Base-by-base conservation (phyloP, 2,113 vertebrate species). In the Hylia prasina region DNA sequence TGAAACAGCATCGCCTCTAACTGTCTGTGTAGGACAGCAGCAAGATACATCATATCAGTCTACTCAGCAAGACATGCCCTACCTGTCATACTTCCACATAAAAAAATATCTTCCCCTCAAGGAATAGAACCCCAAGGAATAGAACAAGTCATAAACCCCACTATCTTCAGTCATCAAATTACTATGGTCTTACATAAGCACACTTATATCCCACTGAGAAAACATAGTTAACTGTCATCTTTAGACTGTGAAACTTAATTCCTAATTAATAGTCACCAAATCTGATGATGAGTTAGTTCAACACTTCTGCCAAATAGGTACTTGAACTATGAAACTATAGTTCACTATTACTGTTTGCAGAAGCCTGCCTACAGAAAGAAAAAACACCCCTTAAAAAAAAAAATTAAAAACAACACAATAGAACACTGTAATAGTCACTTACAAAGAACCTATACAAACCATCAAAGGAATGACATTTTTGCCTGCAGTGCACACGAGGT, bases 351-450 rank as follows among this genome's bases (percentile, higher is more conserved):
- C 7, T 22, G 83, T 70, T 86, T 89, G 23, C 23, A 70, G 21
- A 58, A 83, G 8, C 6, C 20, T 57, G 30, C 45, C 75, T n/a
- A 54, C 13, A 64, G 15, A 69, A 37, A 45, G 10, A 86, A 54
- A 73, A 6, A 1, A 0, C 10, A 60, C 0, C 6, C 10, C 0
- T 30, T 20, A 1, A 15, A 61, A 61, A 57, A n/a, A 28, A 11
- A 10, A 23, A n/a, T 18, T 18, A 33, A 37, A 64, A 23, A 5
- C 22, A 15, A 40, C 40, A 10, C 15, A 53, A 6, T 3, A 75
- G 33, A 82, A 7, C 5, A 23, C 17, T 22, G 5, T 25, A 57
- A 42, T 25, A 71, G 40, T 56, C 33, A 58, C 23, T 73, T 47
- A 56, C 0, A 39, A 13, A 63, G 16, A 35, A 68, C 9, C 33